phyloP scores from a whole-genome alignment of 1,140 invertebrate genomes.

The Tetraneura akinire region DNA sequence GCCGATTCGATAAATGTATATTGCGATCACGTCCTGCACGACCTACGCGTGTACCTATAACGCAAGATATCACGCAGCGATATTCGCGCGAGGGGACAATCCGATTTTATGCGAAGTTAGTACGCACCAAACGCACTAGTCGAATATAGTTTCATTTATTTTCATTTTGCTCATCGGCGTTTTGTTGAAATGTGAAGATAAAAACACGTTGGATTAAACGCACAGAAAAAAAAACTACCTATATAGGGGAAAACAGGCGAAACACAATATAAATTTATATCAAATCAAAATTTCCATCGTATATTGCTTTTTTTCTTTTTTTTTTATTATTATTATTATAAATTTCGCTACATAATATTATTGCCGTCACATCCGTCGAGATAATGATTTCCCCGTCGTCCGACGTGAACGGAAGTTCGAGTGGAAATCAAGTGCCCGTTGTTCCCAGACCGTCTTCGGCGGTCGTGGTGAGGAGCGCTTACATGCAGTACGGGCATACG shows the following conservation, averaged over 20 bases:
- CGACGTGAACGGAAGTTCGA: not conserved
- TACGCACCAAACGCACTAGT: not conserved
- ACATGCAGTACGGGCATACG: constrained; percentile 54
- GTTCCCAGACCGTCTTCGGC: constrained; percentile 39
- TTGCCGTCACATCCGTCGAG: too few relatives aligned
- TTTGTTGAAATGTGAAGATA: not conserved
- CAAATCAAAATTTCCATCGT: not conserved
- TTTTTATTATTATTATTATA: not conserved
- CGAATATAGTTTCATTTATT: not conserved
- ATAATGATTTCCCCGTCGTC: constrained; percentile 8
- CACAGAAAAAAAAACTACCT: too few relatives aligned
- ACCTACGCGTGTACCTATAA: not conserved
- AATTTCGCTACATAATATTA: too few relatives aligned
- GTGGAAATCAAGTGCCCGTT: not conserved
- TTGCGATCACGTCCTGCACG: constrained; percentile 19
- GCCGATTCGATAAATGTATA: not conserved
- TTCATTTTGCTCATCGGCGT: not conserved
- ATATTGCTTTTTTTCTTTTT: not conserved
- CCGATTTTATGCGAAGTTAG: not conserved
- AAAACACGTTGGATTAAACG: not conserved
- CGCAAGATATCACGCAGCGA: not conserved
- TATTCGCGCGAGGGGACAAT: not conserved
- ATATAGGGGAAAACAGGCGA: too few relatives aligned
- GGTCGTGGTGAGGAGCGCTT: constrained; percentile 54
- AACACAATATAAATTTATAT: too few relatives aligned